Base-by-base conservation (phyloP, 2,797 vertebrate species). In the Syngnathus acus region DNA sequence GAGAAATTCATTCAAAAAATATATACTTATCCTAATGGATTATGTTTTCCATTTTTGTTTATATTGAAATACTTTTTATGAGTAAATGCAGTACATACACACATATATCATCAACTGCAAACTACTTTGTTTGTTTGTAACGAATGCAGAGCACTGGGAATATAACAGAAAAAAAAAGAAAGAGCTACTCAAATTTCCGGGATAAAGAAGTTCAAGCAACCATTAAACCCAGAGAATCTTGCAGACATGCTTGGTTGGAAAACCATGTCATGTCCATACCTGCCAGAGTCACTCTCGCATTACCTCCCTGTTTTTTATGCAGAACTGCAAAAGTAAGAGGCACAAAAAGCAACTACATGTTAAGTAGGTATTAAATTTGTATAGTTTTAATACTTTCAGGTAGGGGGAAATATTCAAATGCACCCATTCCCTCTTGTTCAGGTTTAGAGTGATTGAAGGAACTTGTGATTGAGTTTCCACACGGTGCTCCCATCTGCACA, bases 381-480 rank as follows among this genome's bases (percentile, higher is more conserved):
- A 92, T 90, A 91, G 74, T 93, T 92, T 91, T 92, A 93, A 95
- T 94, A 93, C 90, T 84, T 92, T 81, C 87, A 92, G 92, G 89
- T 93, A 92, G 89, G 81, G 67, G 69, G 71, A 92, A 91, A 91
- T 93, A 93, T 94, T 94, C 89, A 92, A 94, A 94, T 92, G 90
- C 89, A 87, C 90, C 89, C 89, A 90, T 76, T 86, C 67, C 50
- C 72, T 66, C 86, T 87, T 92, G 92, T 93, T 92, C 89, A 80
- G 84, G 11, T 89, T 87, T 80, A 78, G 85, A 80, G 84, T 95
- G 94, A 96, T 94, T 96, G 94, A 95, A 95, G 89, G 94, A 93
- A 94, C 90, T 94, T 94, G 93, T 94, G 94, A 96, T 97, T 94
- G 94, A 87, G 92, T 93, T 95, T 95, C 92, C 91, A 94, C 90